Evolutionary conservation across 2,113 vertebrate genomes (phyloP).

Genomic region (Furnarius figulus): DNA sequence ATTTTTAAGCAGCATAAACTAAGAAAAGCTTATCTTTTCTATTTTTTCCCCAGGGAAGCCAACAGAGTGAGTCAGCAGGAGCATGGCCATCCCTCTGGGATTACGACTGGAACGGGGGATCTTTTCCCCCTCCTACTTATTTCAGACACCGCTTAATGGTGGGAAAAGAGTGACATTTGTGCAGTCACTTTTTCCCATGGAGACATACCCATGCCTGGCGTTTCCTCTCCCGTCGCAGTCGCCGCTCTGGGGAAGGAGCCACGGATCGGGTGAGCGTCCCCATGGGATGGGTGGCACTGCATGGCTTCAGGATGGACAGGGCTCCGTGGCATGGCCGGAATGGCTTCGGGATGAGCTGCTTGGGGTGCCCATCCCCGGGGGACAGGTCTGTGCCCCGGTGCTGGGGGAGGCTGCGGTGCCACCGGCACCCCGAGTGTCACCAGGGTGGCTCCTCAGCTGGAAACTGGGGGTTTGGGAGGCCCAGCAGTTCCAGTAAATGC

Average conservation of each 20-base stretch:
- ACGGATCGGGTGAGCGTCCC: not conserved
- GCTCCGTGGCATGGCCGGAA: not conserved
- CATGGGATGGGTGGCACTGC: rapidly evolving
- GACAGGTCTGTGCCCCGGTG: rapidly evolving
- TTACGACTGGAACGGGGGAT: not conserved
- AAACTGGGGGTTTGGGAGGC: not conserved
- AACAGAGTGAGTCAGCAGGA: slow-evolving; percentile 76
- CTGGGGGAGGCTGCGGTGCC: not conserved
- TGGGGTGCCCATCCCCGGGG: not conserved
- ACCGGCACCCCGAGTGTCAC: not conserved
- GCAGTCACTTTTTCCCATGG: not conserved
- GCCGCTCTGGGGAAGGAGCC: rapidly evolving
- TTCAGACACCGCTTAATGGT: slow-evolving; percentile 51
- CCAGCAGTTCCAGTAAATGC: slow-evolving; percentile 74
- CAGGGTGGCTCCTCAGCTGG: not conserved
- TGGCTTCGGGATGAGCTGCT: not conserved
- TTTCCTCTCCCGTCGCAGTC: not conserved
- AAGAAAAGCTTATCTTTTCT: not conserved
- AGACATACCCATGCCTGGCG: not conserved
- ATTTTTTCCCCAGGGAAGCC: not conserved
- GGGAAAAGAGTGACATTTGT: slow-evolving; percentile 1
- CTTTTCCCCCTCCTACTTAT: slow-evolving; percentile 42
- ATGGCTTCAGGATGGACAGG: rapidly evolving
- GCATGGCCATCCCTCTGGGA: slow-evolving; percentile 65
- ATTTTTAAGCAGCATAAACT: not conserved